Evolutionary conservation across 2,888 invertebrate genomes (phyloP).

Genomic region (Cryptus viduatorius): DNA sequence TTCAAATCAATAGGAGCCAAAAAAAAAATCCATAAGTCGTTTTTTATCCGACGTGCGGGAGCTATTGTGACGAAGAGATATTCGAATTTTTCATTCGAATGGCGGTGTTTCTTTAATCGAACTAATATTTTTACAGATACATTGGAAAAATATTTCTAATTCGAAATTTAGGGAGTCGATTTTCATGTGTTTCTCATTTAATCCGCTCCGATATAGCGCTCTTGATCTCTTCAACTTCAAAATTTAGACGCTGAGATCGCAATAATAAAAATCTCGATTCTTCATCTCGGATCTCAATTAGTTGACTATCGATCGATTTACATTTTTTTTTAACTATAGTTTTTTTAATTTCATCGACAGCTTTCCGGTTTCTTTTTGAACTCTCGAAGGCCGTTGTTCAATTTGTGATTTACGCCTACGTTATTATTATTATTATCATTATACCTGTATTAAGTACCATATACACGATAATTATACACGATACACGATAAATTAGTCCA

Average conservation of each 20-base stretch:
- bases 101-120: no score
- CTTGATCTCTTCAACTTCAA: neutral
- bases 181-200: neutral
- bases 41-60: no score
- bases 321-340: slow-evolving; percentile 63
- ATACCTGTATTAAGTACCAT: slow-evolving; percentile 31
- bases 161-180: neutral
- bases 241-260: neutral
- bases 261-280: neutral
- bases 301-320: slow-evolving; percentile 23
- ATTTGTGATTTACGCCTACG: slow-evolving; percentile 65
- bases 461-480: neutral
- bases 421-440: slow-evolving; percentile 57
- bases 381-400: slow-evolving; percentile 30
- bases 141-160: neutral
- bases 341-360: slow-evolving; percentile 64
- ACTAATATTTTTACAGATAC: neutral
- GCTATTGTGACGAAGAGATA: no score
- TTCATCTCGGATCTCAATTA: neutral
- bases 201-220: neutral
- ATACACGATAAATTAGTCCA: slow-evolving; percentile 48
- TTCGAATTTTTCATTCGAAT: no score
- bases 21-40: no score
- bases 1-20: neutral
- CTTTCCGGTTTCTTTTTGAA: slow-evolving; percentile 29